Base-by-base conservation (phyloP, 2,888 invertebrate genomes). In the Miltochrista miniata region DNA sequence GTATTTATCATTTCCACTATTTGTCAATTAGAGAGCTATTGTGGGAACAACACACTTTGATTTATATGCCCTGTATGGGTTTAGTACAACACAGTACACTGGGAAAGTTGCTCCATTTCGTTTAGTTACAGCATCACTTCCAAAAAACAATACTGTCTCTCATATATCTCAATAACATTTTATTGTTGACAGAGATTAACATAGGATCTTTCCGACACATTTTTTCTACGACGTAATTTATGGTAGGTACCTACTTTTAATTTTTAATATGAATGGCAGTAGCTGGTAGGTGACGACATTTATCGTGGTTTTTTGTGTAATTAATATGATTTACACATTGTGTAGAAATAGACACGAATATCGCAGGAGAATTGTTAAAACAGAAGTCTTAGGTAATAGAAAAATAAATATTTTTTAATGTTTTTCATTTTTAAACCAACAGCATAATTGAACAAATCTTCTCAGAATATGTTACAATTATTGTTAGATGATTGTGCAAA, bases 1-100 rank as follows among this genome's bases (percentile, higher is more conserved):
- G 83, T 86, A 91, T 91, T 87, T 85, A 90, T 91, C 90, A 90
- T 90, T 87, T 85, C 83, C 77, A 87, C 90, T 90, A 91, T 91
- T 91, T 91, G 90, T 91, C 90, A 90, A 91, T 91, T 91, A 91
- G 84, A 80, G 83, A 66, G 76, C 88, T 88, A 90, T 90, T 88
- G 87, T 87, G 81, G 83, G 85, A 77, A 71, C 81, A 83, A 84
- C 87, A 85, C 82, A 78, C 81, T 78, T 74, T 88, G 90, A 90
- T 88, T 90, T 90, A 88, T 88, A 74, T 64, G 67, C 63, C 61
- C 72, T 70, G 75, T 80, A 85, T 81, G 68, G 71, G 74, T 68
- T 67, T 68, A 59, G 56, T 56, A 41, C 51, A 56, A 52, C 45
- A 43, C 45, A 43, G 63, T 61, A 64, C 51, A 47, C 45, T 45